These are phyloP conservation scores for Halcyon leucocephala DNA, from an alignment of 2,797 vertebrate species.

Conservation along the genomic window DNA sequence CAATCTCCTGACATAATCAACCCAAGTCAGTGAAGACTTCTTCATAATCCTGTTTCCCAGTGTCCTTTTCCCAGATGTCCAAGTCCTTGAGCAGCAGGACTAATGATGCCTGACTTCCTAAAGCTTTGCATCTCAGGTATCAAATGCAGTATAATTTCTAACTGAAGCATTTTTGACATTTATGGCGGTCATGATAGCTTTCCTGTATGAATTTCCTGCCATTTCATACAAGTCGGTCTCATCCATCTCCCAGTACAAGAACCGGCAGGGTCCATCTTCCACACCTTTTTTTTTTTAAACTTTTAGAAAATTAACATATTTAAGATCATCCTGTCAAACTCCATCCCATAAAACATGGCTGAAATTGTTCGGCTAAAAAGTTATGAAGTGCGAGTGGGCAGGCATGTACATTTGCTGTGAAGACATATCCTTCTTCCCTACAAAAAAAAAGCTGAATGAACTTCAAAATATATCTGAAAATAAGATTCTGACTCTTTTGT, in stretches of 20 bases:
- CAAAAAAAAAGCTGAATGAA: background rate
- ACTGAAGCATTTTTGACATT: background rate
- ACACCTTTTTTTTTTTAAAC: background rate
- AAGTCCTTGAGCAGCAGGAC: background rate
- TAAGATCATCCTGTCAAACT: background rate
- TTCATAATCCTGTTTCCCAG: background rate
- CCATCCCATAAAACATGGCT: background rate
- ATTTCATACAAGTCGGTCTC: background rate
- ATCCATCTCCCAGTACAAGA: background rate
- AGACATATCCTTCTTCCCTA: background rate
- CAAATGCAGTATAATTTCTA: background rate
- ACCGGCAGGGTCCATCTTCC: background rate
- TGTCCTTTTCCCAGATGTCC: background rate
- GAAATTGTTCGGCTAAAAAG: background rate
- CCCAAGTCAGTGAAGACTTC: background rate
- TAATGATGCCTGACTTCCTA: background rate
- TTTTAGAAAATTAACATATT: background rate
- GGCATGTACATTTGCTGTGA: background rate
- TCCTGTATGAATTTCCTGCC: background rate
- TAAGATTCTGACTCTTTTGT: background rate
- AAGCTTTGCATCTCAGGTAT: background rate
- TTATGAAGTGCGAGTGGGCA: fast-evolving
- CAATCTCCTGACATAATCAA: background rate
- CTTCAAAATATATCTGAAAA: background rate
- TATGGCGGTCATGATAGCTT: background rate